Conservation (phyloP, 2,888 invertebrate species). For the Dryadula phaetusa region DNA sequence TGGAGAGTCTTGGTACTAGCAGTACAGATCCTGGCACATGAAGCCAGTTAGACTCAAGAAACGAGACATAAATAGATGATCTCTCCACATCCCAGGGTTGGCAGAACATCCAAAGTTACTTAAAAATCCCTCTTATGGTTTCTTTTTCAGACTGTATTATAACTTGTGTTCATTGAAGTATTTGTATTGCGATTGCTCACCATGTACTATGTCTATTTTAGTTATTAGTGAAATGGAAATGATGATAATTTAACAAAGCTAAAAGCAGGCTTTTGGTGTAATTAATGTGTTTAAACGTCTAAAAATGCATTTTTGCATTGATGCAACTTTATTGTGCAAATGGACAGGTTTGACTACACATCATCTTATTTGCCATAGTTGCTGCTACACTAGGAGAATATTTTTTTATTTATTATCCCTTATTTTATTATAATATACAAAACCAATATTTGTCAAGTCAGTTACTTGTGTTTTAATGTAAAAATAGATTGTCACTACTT, state of each 20-base stretch:
- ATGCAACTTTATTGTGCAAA: constrained; percentile 2
- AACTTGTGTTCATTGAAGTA: constrained; percentile 36
- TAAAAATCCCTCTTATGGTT: constrained; percentile 50
- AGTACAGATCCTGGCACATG: background rate
- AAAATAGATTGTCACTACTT: background rate
- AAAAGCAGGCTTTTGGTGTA: constrained; percentile 31
- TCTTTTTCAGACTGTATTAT: constrained; percentile 44
- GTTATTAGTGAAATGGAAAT: background rate
- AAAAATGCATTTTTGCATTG: constrained; percentile 7
- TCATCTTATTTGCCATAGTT: background rate
- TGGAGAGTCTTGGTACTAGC: constrained; percentile 65
- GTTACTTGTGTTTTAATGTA: background rate
- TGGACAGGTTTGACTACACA: background rate
- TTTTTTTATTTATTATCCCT: background rate
- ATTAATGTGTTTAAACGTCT: background rate
- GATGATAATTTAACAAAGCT: background rate
- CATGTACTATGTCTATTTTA: constrained; percentile 23
- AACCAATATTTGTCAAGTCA: background rate
- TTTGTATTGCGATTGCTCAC: constrained; percentile 17
- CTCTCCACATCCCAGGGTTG: background rate
- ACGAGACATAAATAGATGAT: background rate
- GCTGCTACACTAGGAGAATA: background rate
- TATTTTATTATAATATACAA: background rate
- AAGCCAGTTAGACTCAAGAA: background rate
- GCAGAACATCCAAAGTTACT: constrained; percentile 40